Evolutionary conservation across 2,113 vertebrate genomes (phyloP).

Genomic region (Hippocampus guttulatus): DNA sequence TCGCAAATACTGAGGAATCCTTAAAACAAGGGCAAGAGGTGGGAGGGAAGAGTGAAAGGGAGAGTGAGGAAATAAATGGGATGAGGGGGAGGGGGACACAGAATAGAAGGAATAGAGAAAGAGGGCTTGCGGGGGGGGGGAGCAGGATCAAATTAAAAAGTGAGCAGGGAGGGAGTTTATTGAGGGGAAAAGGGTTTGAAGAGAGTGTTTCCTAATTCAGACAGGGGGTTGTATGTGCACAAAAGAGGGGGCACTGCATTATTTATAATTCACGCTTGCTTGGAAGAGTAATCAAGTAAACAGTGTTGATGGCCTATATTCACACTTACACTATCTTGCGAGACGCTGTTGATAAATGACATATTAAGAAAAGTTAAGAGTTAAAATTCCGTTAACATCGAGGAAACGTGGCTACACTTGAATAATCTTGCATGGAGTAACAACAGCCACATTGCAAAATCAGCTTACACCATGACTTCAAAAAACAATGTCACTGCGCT

Average conservation of each 20-base stretch:
- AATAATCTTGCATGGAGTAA: neutral
- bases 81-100: conserved; percentile 27
- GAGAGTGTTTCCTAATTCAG: conserved; percentile 23
- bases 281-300: conserved; percentile 48
- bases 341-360: conserved; percentile 20
- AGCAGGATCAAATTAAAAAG: conserved; percentile 47
- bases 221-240: conserved; percentile 27
- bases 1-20: conserved; percentile 35
- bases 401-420: neutral
- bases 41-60: conserved; percentile 28
- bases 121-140: conserved; percentile 27
- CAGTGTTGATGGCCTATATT: conserved; percentile 59
- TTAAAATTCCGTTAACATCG: neutral
- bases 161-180: conserved; percentile 36
- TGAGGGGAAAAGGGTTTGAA: conserved; percentile 14
- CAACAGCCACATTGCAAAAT: neutral
- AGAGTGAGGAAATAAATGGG: conserved; percentile 38
- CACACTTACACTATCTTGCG: conserved; percentile 29
- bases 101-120: conserved; percentile 6
- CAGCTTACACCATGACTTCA: neutral
- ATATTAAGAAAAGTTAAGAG: conserved; percentile 30
- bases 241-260: conserved; percentile 52
- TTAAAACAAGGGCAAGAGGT: conserved; percentile 55
- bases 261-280: conserved; percentile 59
- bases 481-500: neutral